Percentiles rank a stretch among this genome's conserved stretches.
Conservation (phyloP, 2,113 vertebrate genomes). For the Nicator chloris region DNA sequence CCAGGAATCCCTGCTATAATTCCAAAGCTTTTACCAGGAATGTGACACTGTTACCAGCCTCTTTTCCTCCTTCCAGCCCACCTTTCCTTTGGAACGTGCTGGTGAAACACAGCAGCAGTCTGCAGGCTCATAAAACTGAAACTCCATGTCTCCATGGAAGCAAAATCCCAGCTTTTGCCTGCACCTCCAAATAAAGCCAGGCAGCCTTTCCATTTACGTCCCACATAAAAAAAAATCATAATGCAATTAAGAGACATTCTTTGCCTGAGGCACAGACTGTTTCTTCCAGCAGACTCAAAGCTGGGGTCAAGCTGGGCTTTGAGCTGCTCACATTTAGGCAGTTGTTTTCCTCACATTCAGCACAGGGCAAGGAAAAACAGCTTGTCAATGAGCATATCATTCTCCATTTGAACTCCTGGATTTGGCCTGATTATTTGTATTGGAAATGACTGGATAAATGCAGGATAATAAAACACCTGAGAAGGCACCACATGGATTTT, state of each 20-base stretch:
- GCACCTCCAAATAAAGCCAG: background rate
- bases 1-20: background rate
- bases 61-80: background rate
- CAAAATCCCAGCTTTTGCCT: conserved; percentile 7
- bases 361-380: background rate
- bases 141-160: conserved; percentile 39
- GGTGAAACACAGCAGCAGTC: background rate
- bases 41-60: background rate
- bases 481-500: background rate
- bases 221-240: background rate
- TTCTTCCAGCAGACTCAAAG: background rate
- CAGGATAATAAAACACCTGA: background rate
- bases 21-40: background rate
- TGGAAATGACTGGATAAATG: background rate
- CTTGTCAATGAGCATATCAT: background rate
- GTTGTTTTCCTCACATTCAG: background rate
- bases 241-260: background rate
- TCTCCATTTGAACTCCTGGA: background rate
- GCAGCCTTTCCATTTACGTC: background rate
- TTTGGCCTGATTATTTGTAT: background rate
- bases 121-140: background rate
- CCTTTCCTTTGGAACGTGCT: background rate
- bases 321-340: background rate
- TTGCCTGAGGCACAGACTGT: background rate
- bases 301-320: background rate